Base-by-base conservation (phyloP, 92 coral and sea anemone species). In the Paramuricea clavata region DNA sequence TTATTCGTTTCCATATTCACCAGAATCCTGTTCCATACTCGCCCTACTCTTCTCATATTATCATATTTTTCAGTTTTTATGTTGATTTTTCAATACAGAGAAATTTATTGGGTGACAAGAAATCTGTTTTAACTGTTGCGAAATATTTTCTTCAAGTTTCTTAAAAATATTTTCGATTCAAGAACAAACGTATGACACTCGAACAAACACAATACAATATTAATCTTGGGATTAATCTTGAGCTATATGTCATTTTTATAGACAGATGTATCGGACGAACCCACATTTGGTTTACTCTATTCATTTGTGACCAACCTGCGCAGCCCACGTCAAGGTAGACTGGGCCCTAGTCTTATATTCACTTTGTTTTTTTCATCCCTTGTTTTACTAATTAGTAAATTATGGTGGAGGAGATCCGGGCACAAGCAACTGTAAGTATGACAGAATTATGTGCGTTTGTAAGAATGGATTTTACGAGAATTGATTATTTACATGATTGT, bases 401-500 rank as follows among this genome's bases (percentile, higher is more conserved):
- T 91, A 32, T 95, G 98, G 98, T 95, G 98, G 98, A 95, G 94
- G 49, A 92, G 83, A 80, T 90, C 89, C 61, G 97, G 98, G 19
- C 85, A 78, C 36, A 81, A 79, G 39, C 77, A 92, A 44, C 80
- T 92, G 98, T 95, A 42, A 93, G 95, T 81, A 26, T 47, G 52
- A 15, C 52, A 9, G 35, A 22, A 15, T n/a, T 0, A 17, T 78
- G 11, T 78, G 10, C 9, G 15, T 47, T 10, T 47, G 17, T 47
- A 47, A 36, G 42, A 36, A 36, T 36, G 42, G 8, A 36, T 36
- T 36, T 8, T n/a, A 36, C 42, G 42, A 36, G 42, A 36, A 36
- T 36, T 36, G 42, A 8, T 36, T 36, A 36, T 36, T 8, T 36
- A 36, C 42, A 8, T 36, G 3, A 36, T 3, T 36, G 42, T 36